These are phyloP conservation scores for Mamestra brassicae DNA, from an alignment of 2,888 invertebrate species.

Conservation along the genomic window DNA sequence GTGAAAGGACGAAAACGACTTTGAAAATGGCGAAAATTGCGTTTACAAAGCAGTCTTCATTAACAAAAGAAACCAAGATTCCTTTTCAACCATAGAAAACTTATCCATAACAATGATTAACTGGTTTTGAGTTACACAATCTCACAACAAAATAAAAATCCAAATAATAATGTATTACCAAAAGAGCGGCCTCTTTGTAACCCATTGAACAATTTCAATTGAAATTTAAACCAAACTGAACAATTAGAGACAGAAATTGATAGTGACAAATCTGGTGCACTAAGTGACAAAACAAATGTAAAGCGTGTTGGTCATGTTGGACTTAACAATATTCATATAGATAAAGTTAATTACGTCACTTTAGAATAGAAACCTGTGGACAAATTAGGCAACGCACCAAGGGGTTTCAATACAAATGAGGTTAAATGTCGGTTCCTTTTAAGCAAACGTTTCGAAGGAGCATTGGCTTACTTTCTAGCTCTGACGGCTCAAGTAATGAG, in stretches of 20 bases:
- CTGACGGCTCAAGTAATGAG: conserved; percentile 57
- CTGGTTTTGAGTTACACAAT: not conserved
- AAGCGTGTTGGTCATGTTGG: conserved; percentile 33
- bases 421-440: conserved; percentile 68
- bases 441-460: conserved; percentile 56
- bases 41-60: not conserved
- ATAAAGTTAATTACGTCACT: conserved; percentile 65
- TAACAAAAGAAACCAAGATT: not conserved
- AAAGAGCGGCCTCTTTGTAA: conserved; percentile 38
- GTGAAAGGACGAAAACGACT: not conserved
- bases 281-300: conserved; percentile 62
- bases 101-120: not conserved
- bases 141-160: conserved; percentile 6
- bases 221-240: conserved; percentile 40
- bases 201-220: conserved; percentile 44
- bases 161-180: conserved; percentile 14
- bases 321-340: conserved; percentile 67
- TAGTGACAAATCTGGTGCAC: conserved; percentile 60
- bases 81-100: not conserved
- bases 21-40: not conserved
- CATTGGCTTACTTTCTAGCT: conserved; percentile 63
- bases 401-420: conserved; percentile 62
- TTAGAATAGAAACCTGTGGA: conserved; percentile 61
- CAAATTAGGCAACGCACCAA: conserved; percentile 63
- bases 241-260: conserved; percentile 58